Base-by-base conservation (phyloP, 37 sponge, comb jelly and placozoan species). In the Halisarca cf. caerulea region DNA sequence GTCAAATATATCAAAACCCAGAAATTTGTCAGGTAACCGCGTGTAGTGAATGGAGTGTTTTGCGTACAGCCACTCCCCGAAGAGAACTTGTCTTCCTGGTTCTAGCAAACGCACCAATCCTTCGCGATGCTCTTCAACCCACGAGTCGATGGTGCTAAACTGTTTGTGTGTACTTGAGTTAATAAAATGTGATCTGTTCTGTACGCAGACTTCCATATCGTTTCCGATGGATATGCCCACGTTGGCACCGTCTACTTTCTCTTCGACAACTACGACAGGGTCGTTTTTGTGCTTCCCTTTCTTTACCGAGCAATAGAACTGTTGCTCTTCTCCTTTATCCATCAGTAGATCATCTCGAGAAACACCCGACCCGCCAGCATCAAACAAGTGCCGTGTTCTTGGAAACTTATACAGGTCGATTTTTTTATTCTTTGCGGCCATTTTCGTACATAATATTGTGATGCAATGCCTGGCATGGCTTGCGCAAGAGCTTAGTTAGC, bases 191-290 rank as follows among this genome's bases (percentile, higher is more conserved):
- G 96, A 89, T 20, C 96, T 58, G 41, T 95, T 95, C 81, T 95
- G 96, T 0, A 88, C 93, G 20, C 45, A 32, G 6, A 95, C 11
- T 51, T 68, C 35, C 83, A 86, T 54, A 37, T 82, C 81, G 0
- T 41, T 21, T 11, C 58, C 88, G 0, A 95, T n/a, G 0, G 96
- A 95, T 11, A 95, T 95, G 3, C 96, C 96, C 27, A 95, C 73
- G 33, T 95, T 95, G n/a, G 96, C 96, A 18, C 96, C 96, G 60
- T 95, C 96, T 38, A 95, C 96, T 71, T 95, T 95, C 80, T 95
- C 96, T 69, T 95, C 96, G 0, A 95, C 64, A 27, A 83, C 80
- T 0, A 95, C 93, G 17, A 73, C 30, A 4, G 6, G 79, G 2
- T 82, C 69, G 17, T 68, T 68, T 1, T 1, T 68, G 32, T 18